Evolutionary conservation across 2,113 vertebrate genomes (phyloP), one percentile per base, ranked within the genome.

Genomic region (Neolamprologus brichardi): DNA sequence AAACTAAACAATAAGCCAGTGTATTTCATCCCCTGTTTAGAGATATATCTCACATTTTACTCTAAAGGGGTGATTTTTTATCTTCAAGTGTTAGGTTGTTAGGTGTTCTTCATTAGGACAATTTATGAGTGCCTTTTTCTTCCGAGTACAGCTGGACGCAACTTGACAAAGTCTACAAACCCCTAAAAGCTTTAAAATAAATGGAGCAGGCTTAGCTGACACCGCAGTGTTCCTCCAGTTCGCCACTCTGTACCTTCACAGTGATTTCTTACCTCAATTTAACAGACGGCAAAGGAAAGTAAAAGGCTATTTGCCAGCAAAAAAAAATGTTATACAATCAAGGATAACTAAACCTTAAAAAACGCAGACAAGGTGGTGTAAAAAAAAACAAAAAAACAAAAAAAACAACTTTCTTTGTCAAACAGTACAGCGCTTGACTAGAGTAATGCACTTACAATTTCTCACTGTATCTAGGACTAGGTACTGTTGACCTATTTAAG

Each of bases 231-330:
- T 86, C 77, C 62, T 32, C 5, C 4, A 3, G 30, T 64, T 58
- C 13, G 5, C 83, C 17, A 39, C 23, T 77, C 79, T 72, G 58
- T 14, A 79, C 70, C 34, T 52, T 72, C 37, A 80, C 58, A 54
- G 44, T 84, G 79, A 90, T 86, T 91, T 84, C 49, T 58, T 41
- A 58, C 77, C 30, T 87, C 49, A 80, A 75, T 83, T 70, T 52
- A 32, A 60, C 39, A 14, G n/a, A 52, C 10, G 13, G 34, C 34
- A 53, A 28, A 30, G 67, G 17, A 72, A 79, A 23, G 8, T 44
- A 25, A 81, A 86, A 64, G 25, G n/a, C 41, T 5, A 9, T 52
- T 79, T 20, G 15, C 25, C 39, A 81, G 79, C n/a, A 67, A 20
- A 20, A 20, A 20, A 64, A 39, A 39, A 20, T 4, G 97, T 41